phyloP scores from a whole-genome alignment of 2,888 invertebrate genomes.

The Lithophane ornitopus region DNA sequence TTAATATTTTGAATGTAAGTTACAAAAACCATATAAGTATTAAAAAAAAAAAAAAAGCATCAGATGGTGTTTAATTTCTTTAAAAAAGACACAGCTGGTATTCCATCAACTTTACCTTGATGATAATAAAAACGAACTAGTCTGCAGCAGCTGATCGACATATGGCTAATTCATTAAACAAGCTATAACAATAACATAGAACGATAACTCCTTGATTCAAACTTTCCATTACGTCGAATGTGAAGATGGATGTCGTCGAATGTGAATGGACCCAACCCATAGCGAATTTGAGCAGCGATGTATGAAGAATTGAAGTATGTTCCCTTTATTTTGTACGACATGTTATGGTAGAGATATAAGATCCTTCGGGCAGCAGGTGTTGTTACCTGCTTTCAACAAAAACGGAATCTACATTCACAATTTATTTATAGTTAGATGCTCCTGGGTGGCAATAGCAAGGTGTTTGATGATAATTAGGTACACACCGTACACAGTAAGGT shows the following conservation, averaged over 20 bases:
- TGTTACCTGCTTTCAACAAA: constrained; percentile 60
- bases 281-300: constrained; percentile 22
- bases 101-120: constrained; percentile 33
- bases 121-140: constrained; percentile 40
- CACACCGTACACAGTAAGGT: background rate
- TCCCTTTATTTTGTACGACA: background rate
- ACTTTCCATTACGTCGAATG: constrained; percentile 16
- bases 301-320: background rate
- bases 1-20: too few species aligned
- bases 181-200: background rate
- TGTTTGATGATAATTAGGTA: background rate
- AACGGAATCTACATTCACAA: constrained; percentile 40
- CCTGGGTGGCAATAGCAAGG: constrained; percentile 37
- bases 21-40: background rate
- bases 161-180: constrained; percentile 34
- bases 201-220: background rate
- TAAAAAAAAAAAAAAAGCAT: background rate
- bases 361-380: constrained; percentile 49
- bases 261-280: background rate
- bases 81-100: constrained; percentile 47
- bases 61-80: constrained; percentile 14
- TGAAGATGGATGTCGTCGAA: background rate
- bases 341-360: constrained; percentile 7
- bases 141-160: constrained; percentile 59
- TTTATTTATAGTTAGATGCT: constrained; percentile 7